These are phyloP conservation scores for Vulpes lagopus DNA, from an alignment of 2,113 vertebrate species.

Conservation along the genomic window DNA sequence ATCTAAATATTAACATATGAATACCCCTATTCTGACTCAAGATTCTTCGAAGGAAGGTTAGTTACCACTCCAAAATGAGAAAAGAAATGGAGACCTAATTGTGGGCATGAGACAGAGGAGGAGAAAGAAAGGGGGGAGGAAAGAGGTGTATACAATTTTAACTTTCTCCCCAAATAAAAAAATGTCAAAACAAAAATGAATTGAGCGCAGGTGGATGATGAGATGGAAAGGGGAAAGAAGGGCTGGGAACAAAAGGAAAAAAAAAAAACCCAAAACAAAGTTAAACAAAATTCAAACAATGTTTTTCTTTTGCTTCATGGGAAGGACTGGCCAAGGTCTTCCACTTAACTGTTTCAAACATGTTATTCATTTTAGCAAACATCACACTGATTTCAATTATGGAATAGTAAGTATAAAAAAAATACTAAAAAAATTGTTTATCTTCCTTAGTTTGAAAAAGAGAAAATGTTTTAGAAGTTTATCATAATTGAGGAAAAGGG, in stretches of 20 bases:
- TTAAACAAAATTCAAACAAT: not conserved
- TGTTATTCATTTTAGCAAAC: not conserved
- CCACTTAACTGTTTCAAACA: not conserved
- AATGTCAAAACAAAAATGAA: slow-evolving; percentile 46
- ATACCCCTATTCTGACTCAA: slow-evolving; percentile 13
- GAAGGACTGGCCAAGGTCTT: not conserved
- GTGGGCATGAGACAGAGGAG: too few species aligned
- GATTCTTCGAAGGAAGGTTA: slow-evolving; percentile 26
- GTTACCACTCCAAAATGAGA: not conserved
- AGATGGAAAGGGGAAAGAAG: not conserved
- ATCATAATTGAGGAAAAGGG: not conserved
- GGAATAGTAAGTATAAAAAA: slow-evolving; percentile 26
- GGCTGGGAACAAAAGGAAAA: not conserved
- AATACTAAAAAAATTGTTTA: not conserved
- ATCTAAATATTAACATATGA: not conserved
- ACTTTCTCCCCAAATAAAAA: slow-evolving; percentile 43
- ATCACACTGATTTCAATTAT: not conserved
- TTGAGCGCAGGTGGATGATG: not conserved
- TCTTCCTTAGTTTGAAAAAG: slow-evolving; percentile 13
- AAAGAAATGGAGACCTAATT: slow-evolving; percentile 4
- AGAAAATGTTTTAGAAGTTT: slow-evolving; percentile 32
- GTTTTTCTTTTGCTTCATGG: not conserved
- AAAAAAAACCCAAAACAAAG: not conserved
- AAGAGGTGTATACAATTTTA: not conserved
- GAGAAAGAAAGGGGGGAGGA: not conserved